Percentiles rank a stretch among this genome's conserved stretches.
Conservation (phyloP, 2,113 vertebrate species). For the Carlito syrichta region DNA sequence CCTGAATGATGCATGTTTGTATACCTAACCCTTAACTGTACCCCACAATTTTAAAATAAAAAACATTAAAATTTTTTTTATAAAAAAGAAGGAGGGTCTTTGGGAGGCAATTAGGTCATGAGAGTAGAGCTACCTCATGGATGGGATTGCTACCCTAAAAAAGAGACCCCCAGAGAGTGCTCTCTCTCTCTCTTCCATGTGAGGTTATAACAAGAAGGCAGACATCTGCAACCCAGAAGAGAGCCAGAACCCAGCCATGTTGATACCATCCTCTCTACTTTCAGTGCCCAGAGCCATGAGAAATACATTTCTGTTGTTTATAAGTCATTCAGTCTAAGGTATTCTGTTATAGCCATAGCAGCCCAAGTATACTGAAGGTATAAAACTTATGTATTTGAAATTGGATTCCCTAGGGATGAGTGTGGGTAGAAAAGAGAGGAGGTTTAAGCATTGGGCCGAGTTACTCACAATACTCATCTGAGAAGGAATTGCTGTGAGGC, state of each 20-base stretch:
- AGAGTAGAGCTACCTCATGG: too few species aligned
- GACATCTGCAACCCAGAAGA: background rate
- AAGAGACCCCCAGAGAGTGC: background rate
- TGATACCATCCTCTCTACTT: background rate
- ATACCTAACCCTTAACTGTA: too few species aligned
- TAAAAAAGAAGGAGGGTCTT: background rate
- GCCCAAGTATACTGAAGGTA: background rate
- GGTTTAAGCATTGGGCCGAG: background rate
- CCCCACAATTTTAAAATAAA: too few species aligned
- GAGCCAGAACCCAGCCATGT: too few species aligned
- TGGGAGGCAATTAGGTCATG: background rate
- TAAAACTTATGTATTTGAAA: background rate
- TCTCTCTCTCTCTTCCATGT: too few species aligned
- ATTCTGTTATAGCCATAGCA: background rate
- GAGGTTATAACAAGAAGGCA: background rate
- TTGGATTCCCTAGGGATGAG: too few species aligned
- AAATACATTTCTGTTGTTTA: background rate
- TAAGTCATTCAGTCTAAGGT: background rate
- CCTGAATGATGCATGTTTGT: too few species aligned
- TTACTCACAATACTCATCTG: background rate
- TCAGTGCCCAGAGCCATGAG: background rate
- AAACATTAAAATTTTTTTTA: too few species aligned
- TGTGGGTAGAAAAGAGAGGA: background rate
- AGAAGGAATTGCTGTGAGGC: background rate
- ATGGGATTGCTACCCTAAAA: background rate